phyloP scores from a whole-genome alignment of 2,888 invertebrate genomes.

The Hyppa rectilinea region DNA sequence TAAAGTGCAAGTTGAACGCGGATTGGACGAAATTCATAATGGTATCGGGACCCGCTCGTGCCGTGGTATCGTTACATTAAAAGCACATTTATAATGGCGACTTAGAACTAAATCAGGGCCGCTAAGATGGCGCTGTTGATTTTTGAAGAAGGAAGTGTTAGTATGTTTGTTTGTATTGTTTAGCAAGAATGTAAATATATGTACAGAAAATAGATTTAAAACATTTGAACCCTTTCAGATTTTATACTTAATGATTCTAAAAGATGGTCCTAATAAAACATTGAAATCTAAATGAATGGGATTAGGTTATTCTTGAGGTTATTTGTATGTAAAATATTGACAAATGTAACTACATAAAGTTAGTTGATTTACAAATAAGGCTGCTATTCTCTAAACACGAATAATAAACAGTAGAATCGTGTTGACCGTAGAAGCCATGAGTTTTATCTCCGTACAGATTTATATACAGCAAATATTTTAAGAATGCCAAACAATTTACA shows the following conservation, averaged over 20 bases:
- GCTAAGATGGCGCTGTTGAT: slow-evolving; percentile 78
- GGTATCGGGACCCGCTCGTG: slow-evolving; percentile 82
- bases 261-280: neutral
- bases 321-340: neutral
- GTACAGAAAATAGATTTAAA: neutral
- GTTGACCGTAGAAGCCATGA: neutral
- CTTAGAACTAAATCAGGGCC: slow-evolving; percentile 82
- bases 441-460: neutral
- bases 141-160: slow-evolving; percentile 32
- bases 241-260: neutral
- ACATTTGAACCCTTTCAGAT: neutral
- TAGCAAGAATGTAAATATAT: neutral
- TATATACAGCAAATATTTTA: slow-evolving; percentile 13
- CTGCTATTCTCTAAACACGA: neutral
- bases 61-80: slow-evolving; percentile 86
- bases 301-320: neutral
- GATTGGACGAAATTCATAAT: slow-evolving; percentile 82
- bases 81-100: slow-evolving; percentile 88
- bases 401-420: neutral
- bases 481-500: slow-evolving; percentile 33
- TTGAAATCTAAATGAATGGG: neutral
- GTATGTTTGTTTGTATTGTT: neutral
- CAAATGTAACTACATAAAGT: neutral
- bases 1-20: slow-evolving; percentile 67
- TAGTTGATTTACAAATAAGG: neutral